Evolutionary conservation across 2,888 invertebrate genomes (phyloP).

Genomic region (Portevinia maculata): DNA sequence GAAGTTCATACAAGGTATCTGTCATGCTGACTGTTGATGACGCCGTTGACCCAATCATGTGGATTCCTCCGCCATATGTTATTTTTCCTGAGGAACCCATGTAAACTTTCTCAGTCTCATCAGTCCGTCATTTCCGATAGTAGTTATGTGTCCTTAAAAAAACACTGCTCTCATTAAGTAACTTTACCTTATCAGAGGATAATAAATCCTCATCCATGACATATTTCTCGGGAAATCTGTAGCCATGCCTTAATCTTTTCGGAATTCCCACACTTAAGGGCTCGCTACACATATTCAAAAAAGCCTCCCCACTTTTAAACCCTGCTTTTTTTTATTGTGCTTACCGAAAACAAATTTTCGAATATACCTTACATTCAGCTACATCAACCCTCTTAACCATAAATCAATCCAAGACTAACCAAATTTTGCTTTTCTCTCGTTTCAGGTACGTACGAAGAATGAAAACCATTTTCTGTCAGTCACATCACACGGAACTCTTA

Average conservation of each 20-base stretch:
- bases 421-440: slow-evolving; percentile 30
- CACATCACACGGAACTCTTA: slow-evolving; percentile 62
- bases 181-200: background rate
- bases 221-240: slow-evolving; percentile 4
- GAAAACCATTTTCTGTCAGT: slow-evolving; percentile 67
- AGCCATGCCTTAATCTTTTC: slow-evolving; percentile 1
- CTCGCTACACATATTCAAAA: background rate
- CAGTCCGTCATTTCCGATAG: too few species aligned
- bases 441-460: slow-evolving; percentile 62
- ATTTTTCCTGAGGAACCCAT: too few species aligned
- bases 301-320: too few species aligned
- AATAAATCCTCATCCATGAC: slow-evolving; percentile 5
- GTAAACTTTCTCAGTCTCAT: too few species aligned
- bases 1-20: too few species aligned
- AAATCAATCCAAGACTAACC: slow-evolving; percentile 46
- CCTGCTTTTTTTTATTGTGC: background rate
- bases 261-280: background rate
- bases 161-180: too few species aligned
- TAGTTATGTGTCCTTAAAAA: too few species aligned
- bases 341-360: background rate
- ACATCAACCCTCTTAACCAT: slow-evolving; percentile 22
- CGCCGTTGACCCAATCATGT: too few species aligned
- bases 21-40: too few species aligned
- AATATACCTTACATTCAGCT: background rate
- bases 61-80: too few species aligned